Evolutionary conservation across 2,113 vertebrate species (phyloP), one percentile per base, ranked within the genome.

Genomic region (Melospiza melodia): DNA sequence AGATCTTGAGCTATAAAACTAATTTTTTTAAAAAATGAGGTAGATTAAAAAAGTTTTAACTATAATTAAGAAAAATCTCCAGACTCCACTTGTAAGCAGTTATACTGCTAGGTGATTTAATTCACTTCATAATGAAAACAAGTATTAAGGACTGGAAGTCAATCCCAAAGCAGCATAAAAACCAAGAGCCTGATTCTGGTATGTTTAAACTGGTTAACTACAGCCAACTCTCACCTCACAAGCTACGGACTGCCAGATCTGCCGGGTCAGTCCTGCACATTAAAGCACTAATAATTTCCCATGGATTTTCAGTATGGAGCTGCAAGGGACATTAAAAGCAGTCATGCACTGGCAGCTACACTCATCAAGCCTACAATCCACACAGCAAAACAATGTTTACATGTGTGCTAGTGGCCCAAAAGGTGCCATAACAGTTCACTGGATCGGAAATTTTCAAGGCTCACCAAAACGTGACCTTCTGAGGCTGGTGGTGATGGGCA

Each of bases 351-450:
- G 18, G n/a, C 35, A 82, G 24, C 43, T 74, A n/a, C 31, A n/a
- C 57, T 77, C 83, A 73, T 24, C 44, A 69, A 46, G 7, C 21
- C 33, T n/a, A 12, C 30, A 65, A 37, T 43, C 37, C 39, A 77
- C 18, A 28, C 51, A 46, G 23, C 33, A 63, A 71, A 81, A 20
- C 39, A n/a, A 11, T 13, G 27, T 66, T 79, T 59, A 59, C 52
- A 33, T 12, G 25, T 1, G 3, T 0, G 0, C 39, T 44, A 61
- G 49, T 3, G 24, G 61, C 24, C 51, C 11, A 2, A 59, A 44
- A 87, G 9, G 24, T 51, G 28, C 28, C 2, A 0, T 10, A 81
- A 23, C 15, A 52, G 37, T 65, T 55, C 33, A 52, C 7, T 17
- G 48, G 16, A 57, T 81, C n/a, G 28, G 27, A 59, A 55, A 66